Base-by-base conservation (phyloP, 2,888 invertebrate genomes). In the Rhopalosiphum nymphaeae region DNA sequence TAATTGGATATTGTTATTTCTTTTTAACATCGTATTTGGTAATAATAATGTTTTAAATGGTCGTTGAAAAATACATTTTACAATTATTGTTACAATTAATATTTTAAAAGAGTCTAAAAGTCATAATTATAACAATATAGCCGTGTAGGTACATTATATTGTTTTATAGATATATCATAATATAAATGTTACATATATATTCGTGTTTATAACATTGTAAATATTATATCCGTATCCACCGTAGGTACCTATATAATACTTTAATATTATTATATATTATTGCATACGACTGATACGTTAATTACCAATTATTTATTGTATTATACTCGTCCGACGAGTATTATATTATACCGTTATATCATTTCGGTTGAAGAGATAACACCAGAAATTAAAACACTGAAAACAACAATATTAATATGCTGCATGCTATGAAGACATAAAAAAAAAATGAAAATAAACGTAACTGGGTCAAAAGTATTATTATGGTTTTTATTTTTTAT, bases 301-400 rank as follows among this genome's bases (percentile, higher is more conserved):
- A 91, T 49, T 67, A 91, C 49, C 90, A 49, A 49, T 67, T 78
- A 91, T 49, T 16, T 53, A 36, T 91, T 91, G 78, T 78, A 91
- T 49, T 67, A 67, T 49, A 36, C 16, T 78, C n/a, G 36, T 21
- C 21, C 36, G 36, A 78, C 67, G 61, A n/a, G 11, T 67, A 49
- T 57, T 90, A 67, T 11, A 61, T n/a, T 16, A n/a, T 67, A 67
- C 16, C 11, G n/a, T 16, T n/a, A n/a, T 36, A 36, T 25, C 21
- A 36, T 90, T 90, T 13, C n/a, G 44, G 61, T 61, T n/a, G 61
- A 61, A 90, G 61, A 90, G 67, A 91, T 49, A 91, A 67, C 67
- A 49, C n/a, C n/a, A 29, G 49, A 11, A 91, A 49, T n/a, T 36
- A 67, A 91, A 90, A 90, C 46, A n/a, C 67, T 13, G 25, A 26